phyloP scores from a whole-genome alignment of 2,797 vertebrate species.

The Cryptoprocta ferox region DNA sequence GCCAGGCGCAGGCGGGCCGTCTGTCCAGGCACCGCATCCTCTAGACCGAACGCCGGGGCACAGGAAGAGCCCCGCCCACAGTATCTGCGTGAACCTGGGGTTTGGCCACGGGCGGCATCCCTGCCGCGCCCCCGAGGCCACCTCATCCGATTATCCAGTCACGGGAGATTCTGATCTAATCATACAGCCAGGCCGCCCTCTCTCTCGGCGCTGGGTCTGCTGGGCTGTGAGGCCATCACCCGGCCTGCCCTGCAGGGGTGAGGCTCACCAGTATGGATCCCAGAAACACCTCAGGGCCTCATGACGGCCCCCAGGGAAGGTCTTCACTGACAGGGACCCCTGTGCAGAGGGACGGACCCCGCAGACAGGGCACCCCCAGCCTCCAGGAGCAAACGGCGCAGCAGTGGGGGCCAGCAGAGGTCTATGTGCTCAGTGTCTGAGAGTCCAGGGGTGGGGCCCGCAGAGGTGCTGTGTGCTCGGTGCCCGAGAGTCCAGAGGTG shows the following conservation, averaged over 20 bases:
- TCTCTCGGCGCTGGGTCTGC: constrained; percentile 51
- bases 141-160: fast-evolving
- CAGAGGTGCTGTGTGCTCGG: fast-evolving
- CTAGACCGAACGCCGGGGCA: fast-evolving
- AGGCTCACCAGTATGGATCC: constrained; percentile 21
- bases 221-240: neutral
- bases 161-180: neutral
- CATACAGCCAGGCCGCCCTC: neutral
- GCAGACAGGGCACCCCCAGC: neutral
- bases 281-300: neutral
- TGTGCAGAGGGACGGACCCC: neutral
- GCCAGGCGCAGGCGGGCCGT: fast-evolving
- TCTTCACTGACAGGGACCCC: neutral
- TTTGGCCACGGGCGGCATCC: fast-evolving
- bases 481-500: fast-evolving
- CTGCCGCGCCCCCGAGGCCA: neutral
- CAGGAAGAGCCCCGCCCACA: neutral
- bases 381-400: neutral
- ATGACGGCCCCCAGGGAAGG: neutral
- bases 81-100: neutral
- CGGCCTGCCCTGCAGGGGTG: neutral
- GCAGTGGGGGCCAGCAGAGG: fast-evolving
- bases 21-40: fast-evolving
- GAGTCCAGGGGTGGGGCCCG: fast-evolving
- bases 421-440: fast-evolving